Percentiles rank a stretch among this genome's conserved stretches.
phyloP scores from a whole-genome alignment of 2,113 vertebrate genomes.

The Coturnix japonica region DNA sequence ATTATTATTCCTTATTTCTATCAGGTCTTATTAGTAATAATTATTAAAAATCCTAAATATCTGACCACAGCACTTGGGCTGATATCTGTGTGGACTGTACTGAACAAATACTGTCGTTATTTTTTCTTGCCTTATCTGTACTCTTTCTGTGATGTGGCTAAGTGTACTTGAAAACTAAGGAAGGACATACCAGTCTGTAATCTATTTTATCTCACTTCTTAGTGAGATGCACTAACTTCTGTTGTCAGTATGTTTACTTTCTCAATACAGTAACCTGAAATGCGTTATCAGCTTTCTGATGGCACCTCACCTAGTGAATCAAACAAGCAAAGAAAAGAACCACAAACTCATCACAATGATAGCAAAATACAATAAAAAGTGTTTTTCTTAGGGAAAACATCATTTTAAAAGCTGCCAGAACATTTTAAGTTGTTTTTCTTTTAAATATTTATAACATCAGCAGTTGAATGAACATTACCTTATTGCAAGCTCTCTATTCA shows the following conservation, averaged over 20 bases:
- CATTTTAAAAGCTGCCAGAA: neutral
- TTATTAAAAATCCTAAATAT: neutral
- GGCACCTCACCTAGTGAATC: neutral
- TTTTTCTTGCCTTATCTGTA: neutral
- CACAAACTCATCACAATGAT: neutral
- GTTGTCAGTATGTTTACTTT: neutral
- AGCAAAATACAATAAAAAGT: accelerated
- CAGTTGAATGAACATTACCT: neutral
- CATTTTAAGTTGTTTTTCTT: neutral
- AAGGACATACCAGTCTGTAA: neutral
- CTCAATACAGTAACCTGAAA: neutral
- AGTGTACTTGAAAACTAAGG: neutral
- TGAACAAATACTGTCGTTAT: neutral
- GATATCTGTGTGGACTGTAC: neutral
- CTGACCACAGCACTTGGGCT: neutral
- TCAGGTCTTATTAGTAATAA: neutral
- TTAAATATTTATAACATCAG: neutral
- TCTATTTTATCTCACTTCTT: neutral
- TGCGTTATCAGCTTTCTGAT: neutral
- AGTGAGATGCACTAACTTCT: neutral
- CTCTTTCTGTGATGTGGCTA: neutral
- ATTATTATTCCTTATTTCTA: neutral
- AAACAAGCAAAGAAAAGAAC: neutral
- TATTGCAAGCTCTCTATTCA: neutral
- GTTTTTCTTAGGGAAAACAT: neutral